These are phyloP conservation scores for Apis dorsata DNA, from an alignment of 1,140 invertebrate genomes.

Conservation along the genomic window DNA sequence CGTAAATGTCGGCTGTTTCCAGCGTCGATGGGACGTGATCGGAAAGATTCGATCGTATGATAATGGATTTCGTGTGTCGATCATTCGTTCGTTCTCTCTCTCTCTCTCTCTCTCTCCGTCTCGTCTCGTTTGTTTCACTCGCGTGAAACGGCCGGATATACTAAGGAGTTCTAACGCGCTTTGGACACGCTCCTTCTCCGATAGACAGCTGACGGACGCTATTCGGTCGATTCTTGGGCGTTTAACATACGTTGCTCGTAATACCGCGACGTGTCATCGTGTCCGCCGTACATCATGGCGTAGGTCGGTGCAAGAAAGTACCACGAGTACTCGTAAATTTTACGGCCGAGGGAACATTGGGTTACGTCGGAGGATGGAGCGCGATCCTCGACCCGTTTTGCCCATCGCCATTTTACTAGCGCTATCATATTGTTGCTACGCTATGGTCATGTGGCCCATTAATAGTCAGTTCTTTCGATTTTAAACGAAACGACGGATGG, in stretches of 20 bases:
- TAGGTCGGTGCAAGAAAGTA: constrained; percentile 34
- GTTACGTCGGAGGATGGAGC: not conserved
- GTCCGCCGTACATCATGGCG: constrained; percentile 55
- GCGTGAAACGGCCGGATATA: not conserved
- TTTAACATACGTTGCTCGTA: constrained; percentile 53
- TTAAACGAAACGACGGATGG: not conserved
- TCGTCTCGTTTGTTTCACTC: not conserved
- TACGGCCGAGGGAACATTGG: not conserved
- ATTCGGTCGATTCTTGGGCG: constrained; percentile 37
- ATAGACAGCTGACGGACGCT: constrained; percentile 30
- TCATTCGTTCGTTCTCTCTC: not conserved
- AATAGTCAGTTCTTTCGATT: constrained; percentile 14
- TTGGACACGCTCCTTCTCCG: constrained; percentile 13
- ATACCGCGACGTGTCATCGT: constrained; percentile 53
- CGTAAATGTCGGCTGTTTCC: constrained; percentile 41
- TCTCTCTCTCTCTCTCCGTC: not conserved
- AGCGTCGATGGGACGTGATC: constrained; percentile 45
- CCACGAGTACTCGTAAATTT: constrained; percentile 60
- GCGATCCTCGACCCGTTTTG: not conserved
- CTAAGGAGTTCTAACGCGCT: constrained; percentile 11
- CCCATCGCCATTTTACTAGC: not conserved
- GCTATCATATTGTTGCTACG: not conserved
- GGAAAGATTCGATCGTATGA: constrained; percentile 52
- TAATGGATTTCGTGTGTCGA: constrained; percentile 56
- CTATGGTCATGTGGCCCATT: not conserved